Evolutionary conservation across 2,888 invertebrate species (phyloP).

Genomic region (Acleris laterana): DNA sequence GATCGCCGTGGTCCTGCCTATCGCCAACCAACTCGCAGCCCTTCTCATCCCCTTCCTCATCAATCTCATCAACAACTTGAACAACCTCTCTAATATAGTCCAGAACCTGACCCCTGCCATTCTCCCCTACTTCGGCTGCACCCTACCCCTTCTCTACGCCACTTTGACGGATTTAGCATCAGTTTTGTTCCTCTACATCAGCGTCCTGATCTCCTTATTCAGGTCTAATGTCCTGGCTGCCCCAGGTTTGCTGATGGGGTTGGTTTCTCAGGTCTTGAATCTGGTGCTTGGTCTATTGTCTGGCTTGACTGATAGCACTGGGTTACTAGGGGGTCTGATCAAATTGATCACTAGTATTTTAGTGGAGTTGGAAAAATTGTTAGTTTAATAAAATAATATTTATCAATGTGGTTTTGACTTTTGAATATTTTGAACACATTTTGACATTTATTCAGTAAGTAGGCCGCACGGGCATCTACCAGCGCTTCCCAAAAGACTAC

Average conservation of each 20-base stretch:
- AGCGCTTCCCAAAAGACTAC: too few relatives aligned
- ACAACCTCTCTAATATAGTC: slow-evolving; percentile 75
- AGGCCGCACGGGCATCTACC: too few relatives aligned
- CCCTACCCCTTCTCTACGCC: slow-evolving; percentile 69
- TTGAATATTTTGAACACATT: background rate
- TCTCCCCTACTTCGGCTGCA: slow-evolving; percentile 76
- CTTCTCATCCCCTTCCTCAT: slow-evolving; percentile 72
- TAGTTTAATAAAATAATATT: slow-evolving; percentile 50
- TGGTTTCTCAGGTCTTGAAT: slow-evolving; percentile 67
- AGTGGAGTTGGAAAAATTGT: slow-evolving; percentile 70
- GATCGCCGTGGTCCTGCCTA: slow-evolving; percentile 67
- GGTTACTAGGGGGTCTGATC: slow-evolving; percentile 64
- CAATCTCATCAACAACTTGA: slow-evolving; percentile 75
- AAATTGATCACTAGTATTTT: slow-evolving; percentile 69
- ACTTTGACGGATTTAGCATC: slow-evolving; percentile 76
- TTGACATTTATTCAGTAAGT: too few relatives aligned
- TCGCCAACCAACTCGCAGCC: slow-evolving; percentile 72
- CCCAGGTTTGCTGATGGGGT: slow-evolving; percentile 62
- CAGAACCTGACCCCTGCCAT: slow-evolving; percentile 76
- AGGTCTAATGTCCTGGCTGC: slow-evolving; percentile 73
- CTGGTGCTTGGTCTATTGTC: slow-evolving; percentile 66
- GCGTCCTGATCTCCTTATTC: slow-evolving; percentile 72
- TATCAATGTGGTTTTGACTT: slow-evolving; percentile 22
- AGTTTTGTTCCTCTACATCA: slow-evolving; percentile 73
- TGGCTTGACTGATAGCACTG: slow-evolving; percentile 68